These are phyloP conservation scores for Diploscapter pachys DNA, from an alignment of 1,140 invertebrate genomes.

Conservation along the genomic window DNA sequence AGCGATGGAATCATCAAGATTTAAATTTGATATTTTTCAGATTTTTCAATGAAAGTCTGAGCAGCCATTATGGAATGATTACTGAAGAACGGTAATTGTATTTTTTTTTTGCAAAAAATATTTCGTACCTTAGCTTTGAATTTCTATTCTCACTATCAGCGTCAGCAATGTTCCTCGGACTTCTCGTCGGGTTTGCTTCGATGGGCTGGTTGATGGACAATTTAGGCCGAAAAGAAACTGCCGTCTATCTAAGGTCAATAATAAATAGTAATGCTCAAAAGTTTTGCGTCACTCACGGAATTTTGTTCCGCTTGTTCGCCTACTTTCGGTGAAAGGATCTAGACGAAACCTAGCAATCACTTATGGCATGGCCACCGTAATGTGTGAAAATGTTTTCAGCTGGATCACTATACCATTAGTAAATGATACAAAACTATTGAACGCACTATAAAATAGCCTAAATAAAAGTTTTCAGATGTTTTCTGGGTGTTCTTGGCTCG, in stretches of 20 bases:
- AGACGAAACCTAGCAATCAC: no score
- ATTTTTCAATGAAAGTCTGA: slow-evolving; percentile 14
- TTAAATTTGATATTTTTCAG: not conserved
- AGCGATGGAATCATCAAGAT: no score
- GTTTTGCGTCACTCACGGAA: not conserved
- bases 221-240: slow-evolving; percentile 43
- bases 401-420: no score
- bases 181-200: slow-evolving; percentile 41
- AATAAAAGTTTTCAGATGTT: slow-evolving; percentile 32
- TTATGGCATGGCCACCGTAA: no score
- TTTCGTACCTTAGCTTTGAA: slow-evolving; percentile 36
- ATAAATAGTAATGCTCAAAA: slow-evolving; percentile 36
- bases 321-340: no score
- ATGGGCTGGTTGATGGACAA: slow-evolving; percentile 47
- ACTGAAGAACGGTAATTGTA: not conserved
- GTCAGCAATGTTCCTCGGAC: slow-evolving; percentile 37
- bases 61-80: slow-evolving; percentile 1
- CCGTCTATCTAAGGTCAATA: not conserved
- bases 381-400: no score
- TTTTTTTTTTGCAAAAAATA: not conserved
- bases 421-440: no score
- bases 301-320: not conserved
- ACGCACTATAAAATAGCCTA: no score
- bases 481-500: slow-evolving; percentile 33
- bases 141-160: slow-evolving; percentile 41